Base-by-base conservation (phyloP, 2,888 invertebrate species). In the Camptogramma bilineatum region DNA sequence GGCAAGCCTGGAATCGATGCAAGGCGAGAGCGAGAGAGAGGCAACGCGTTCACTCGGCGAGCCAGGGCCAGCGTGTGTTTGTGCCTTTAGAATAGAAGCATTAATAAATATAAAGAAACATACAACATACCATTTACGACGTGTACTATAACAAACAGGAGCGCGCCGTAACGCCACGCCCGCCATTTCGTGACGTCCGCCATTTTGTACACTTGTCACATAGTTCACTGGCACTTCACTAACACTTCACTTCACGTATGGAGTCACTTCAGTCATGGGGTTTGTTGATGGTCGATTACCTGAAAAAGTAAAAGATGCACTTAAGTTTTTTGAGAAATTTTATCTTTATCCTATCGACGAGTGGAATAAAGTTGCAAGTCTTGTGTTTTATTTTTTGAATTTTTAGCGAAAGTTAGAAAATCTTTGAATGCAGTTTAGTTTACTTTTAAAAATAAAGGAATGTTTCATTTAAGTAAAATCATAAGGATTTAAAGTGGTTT, bases 131-230 rank as follows among this genome's bases (percentile, higher is more conserved):
- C 90, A 74, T 86, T 81, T 48, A 87, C 82, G 73, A 86, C 74
- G 73, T 89, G 88, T 73, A 85, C 72, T 62, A 87, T 78, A 47
- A 84, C 80, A 66, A 88, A 79, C 64, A 90, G 72, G 70, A 86
- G 77, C 19, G 83, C 85, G 68, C 80, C 81, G 59, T 83, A 70
- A 56, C 75, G 77, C 71, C 83, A 71, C 67, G 82, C 73, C 87
- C 91, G 89, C 92, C 92, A 91, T 87, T 72, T 87, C 83, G 82
- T 83, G 31, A 75, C 78, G 78, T 80, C 85, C 76, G 88, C 87
- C 91, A 91, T 92, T 69, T 90, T 90, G 74, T 75, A 66, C 80
- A 76, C 71, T 68, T 55, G 8, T 73, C 73, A 73, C 76, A 70
- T 78, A 79, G 75, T 76, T 74, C 62, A 48, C 68, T 64, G 62